phyloP scores from a whole-genome alignment of 1,140 invertebrate genomes.

The Eumaeus atala region DNA sequence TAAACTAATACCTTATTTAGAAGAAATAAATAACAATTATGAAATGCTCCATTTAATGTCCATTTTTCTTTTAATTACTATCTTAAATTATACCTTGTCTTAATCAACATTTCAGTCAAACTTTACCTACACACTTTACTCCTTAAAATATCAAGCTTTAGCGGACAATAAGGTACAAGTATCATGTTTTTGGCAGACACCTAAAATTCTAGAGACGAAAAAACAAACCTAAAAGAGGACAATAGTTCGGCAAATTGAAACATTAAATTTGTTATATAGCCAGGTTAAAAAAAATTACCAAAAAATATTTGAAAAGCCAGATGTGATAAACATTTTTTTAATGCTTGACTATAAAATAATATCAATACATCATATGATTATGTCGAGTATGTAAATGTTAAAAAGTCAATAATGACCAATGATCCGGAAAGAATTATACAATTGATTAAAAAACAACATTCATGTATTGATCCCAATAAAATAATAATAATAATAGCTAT shows the following conservation, averaged over 20 bases:
- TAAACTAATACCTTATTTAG: constrained; percentile 66
- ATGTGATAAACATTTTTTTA: no score
- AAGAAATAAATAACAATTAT: constrained; percentile 72
- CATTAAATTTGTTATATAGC: background rate
- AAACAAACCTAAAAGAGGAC: constrained; percentile 3
- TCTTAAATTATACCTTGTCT: constrained; percentile 58
- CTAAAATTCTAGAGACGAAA: background rate
- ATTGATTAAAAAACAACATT: constrained; percentile 1
- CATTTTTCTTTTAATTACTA: constrained; percentile 48
- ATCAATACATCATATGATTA: background rate
- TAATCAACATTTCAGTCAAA: constrained; percentile 61
- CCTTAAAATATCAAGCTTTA: constrained; percentile 31
- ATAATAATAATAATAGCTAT: background rate
- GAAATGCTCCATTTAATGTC: constrained; percentile 66
- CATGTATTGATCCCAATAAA: background rate
- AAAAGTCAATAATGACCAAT: background rate
- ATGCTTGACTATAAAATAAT: no score
- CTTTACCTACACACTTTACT: constrained; percentile 32
- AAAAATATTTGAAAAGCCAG: no score
- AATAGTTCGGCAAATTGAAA: constrained; percentile 19
- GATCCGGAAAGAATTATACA: background rate
- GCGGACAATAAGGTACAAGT: constrained; percentile 63
- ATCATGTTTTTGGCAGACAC: constrained; percentile 37
- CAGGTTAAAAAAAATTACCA: no score
- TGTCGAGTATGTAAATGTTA: background rate